phyloP scores from a whole-genome alignment of 1,140 invertebrate genomes.

The Meteorus sp. region DNA sequence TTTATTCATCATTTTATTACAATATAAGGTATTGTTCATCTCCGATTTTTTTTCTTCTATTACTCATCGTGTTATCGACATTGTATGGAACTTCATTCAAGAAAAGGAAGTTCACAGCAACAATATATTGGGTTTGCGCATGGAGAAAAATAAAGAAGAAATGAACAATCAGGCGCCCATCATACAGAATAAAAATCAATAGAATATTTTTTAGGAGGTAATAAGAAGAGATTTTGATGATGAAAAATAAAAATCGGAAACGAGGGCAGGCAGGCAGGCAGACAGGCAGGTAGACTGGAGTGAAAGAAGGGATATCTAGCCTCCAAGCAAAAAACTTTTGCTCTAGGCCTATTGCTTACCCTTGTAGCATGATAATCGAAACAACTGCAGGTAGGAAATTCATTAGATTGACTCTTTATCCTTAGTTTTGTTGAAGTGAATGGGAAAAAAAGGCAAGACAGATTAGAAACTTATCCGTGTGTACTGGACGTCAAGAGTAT shows the following conservation, averaged over 20 bases:
- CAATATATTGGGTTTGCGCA: too few relatives aligned
- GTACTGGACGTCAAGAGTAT: too few relatives aligned
- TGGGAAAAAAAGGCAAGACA: too few relatives aligned
- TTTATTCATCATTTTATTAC: constrained; percentile 13
- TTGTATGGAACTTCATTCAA: too few relatives aligned
- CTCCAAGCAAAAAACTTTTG: constrained; percentile 44
- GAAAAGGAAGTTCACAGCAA: too few relatives aligned
- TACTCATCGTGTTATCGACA: too few relatives aligned
- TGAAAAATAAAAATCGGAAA: constrained; percentile 24
- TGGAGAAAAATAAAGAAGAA: too few relatives aligned
- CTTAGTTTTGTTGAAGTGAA: constrained; percentile 24
- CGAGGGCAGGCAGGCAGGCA: constrained; percentile 39
- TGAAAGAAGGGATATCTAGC: constrained; percentile 40
- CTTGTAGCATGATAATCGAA: constrained; percentile 34
- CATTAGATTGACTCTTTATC: constrained; percentile 39
- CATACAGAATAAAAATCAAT: constrained; percentile 12
- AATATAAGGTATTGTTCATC: too few relatives aligned
- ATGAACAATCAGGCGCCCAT: too few relatives aligned
- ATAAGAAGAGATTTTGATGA: not conserved
- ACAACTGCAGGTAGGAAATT: constrained; percentile 48
- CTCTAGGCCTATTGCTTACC: constrained; percentile 42
- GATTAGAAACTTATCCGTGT: too few relatives aligned
- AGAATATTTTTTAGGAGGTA: constrained; percentile 7
- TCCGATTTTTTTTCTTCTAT: too few relatives aligned
- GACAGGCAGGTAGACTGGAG: constrained; percentile 37